phyloP scores from a whole-genome alignment of 2,113 vertebrate species.

The Zosterops lateralis region DNA sequence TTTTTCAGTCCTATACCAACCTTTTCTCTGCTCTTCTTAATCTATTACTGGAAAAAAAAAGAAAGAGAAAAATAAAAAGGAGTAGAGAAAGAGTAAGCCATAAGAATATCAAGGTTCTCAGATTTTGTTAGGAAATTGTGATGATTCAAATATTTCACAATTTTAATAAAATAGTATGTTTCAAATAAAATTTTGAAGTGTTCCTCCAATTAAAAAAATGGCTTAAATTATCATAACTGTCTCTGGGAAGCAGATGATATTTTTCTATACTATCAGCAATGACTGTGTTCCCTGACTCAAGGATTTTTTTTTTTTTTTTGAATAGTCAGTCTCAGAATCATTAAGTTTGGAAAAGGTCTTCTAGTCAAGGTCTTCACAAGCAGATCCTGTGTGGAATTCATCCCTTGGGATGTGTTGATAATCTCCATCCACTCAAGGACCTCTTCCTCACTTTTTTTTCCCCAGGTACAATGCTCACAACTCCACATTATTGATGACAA shows the following conservation, averaged over 20 bases:
- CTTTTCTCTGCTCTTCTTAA: neutral
- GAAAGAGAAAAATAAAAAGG: neutral
- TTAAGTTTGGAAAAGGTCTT: neutral
- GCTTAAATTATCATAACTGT: neutral
- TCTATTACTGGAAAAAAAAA: neutral
- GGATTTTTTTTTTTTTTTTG: neutral
- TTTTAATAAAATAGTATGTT: neutral
- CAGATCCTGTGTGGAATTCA: fast-evolving
- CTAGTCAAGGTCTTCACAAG: neutral
- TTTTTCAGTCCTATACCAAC: neutral
- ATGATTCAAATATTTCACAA: neutral
- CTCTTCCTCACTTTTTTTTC: neutral
- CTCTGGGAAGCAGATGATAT: neutral
- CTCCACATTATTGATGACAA: neutral
- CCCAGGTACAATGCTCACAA: neutral
- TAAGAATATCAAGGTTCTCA: neutral
- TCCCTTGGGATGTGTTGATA: neutral
- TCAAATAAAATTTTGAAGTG: neutral
- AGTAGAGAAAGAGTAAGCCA: neutral
- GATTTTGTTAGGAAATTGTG: neutral
- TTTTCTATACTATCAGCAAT: neutral
- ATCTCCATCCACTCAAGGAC: neutral
- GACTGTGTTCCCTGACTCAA: neutral
- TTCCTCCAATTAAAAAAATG: neutral
- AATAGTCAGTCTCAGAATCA: neutral